Evolutionary conservation across 1,140 invertebrate genomes (phyloP).

Genomic region (Aphis craccivora): DNA sequence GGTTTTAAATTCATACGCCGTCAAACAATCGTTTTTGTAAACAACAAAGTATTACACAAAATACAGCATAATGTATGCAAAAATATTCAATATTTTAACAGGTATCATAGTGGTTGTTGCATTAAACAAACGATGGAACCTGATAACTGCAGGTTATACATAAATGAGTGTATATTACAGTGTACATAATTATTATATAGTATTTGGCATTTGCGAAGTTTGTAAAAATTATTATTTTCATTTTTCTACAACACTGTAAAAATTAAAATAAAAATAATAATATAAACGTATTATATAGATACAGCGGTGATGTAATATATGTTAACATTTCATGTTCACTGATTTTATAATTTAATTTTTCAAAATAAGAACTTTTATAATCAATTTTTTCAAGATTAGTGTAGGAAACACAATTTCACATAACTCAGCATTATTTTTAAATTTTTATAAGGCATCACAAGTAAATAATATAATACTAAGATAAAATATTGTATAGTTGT

Average conservation of each 20-base stretch:
- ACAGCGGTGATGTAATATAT: background rate
- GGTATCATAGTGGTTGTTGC: background rate
- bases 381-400: background rate
- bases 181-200: background rate
- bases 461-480: background rate
- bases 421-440: background rate
- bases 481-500: background rate
- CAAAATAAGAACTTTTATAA: background rate
- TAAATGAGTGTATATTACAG: background rate
- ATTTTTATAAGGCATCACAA: background rate
- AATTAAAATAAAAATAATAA: background rate
- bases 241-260: background rate
- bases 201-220: background rate
- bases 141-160: background rate
- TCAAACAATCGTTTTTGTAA: background rate
- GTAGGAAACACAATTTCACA: rapidly evolving
- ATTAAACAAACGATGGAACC: background rate
- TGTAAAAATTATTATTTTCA: background rate
- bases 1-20: background rate
- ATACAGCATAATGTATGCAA: background rate
- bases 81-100: background rate
- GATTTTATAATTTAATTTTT: background rate
- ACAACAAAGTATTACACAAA: background rate
- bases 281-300: background rate
- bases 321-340: background rate